Evolutionary conservation across 2,797 vertebrate species (phyloP), one percentile per base, ranked within the genome.

Genomic region (Myripristis murdjan): DNA sequence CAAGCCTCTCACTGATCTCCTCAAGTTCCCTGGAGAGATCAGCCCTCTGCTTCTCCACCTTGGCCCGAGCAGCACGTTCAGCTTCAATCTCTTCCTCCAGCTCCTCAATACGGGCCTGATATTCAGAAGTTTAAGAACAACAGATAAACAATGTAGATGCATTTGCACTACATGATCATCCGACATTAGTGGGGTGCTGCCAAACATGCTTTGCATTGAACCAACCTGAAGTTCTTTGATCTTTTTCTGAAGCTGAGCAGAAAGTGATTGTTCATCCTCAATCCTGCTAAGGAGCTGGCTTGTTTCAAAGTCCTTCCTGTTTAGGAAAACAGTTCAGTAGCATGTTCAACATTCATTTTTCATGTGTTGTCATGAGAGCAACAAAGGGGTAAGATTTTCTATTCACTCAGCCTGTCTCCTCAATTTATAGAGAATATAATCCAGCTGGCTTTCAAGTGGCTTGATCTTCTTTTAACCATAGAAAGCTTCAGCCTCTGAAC

Each of bases 281-380:
- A 95, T 95, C 64, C 81, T 96, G 79, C 94, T 88, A 31, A 95
- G 91, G 73, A 96, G 77, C 31, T 97, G 94, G 64, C 94, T 96
- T 33, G 93, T 95, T 85, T 97, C 96, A 93, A 96, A 97, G 70
- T 97, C 96, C 81, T 95, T 97, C 91, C 96, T 97, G 95, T n/a
- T n/a, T 12, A 5, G 23, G 26, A 4, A 62, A 63, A 64, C 53
- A 57, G 2, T 18, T 22, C 1, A 60, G 54, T 15, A 44, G 46
- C 14, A 46, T 11, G 20, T 18, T 5, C 1, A 35, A 4, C 6
- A 43, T 10, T 43, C 9, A 43, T 12, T 43, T 6, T 35, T 23
- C 12, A 33, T 24, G 11, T 65, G 3, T 54, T 47, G 1, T 23
- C 24, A 10, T 41, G 41, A 48, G 1, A 22, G 20, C 20, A 70